Evolutionary conservation across 2,113 vertebrate genomes (phyloP).

Genomic region (Daboia siamensis): DNA sequence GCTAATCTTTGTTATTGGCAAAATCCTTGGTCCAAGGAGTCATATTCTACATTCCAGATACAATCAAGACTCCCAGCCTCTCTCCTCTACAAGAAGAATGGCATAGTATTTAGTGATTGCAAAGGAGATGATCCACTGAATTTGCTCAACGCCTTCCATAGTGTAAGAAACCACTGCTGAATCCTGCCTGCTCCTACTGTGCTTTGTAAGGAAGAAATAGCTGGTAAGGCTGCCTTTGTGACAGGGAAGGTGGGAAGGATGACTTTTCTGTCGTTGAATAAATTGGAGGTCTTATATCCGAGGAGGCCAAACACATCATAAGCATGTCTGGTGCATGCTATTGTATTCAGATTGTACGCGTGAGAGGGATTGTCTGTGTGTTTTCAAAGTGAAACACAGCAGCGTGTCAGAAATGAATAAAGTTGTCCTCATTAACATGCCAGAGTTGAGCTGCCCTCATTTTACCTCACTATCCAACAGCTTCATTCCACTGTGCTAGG

Average conservation of each 20-base stretch:
- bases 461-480: not conserved
- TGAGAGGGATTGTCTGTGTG: not conserved
- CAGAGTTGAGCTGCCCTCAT: not conserved
- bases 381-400: not conserved
- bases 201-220: not conserved
- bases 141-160: not conserved
- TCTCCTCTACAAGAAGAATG: not conserved
- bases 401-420: not conserved
- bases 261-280: not conserved
- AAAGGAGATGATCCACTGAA: not conserved
- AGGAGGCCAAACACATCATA: not conserved
- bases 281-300: not conserved
- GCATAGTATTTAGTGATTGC: not conserved
- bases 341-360: not conserved
- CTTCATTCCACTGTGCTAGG: not conserved
- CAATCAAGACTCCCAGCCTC: not conserved
- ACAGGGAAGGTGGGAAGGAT: not conserved
- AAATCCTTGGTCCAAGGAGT: not conserved
- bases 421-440: not conserved
- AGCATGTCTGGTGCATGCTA: not conserved
- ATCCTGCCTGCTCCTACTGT: not conserved
- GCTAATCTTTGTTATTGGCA: not conserved
- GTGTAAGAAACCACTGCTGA: not conserved
- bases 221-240: not conserved
- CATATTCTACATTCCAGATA: not conserved